Evolutionary conservation across 2,113 vertebrate genomes (phyloP), one percentile per base, ranked within the genome.

Genomic region (Mobula hypostoma): DNA sequence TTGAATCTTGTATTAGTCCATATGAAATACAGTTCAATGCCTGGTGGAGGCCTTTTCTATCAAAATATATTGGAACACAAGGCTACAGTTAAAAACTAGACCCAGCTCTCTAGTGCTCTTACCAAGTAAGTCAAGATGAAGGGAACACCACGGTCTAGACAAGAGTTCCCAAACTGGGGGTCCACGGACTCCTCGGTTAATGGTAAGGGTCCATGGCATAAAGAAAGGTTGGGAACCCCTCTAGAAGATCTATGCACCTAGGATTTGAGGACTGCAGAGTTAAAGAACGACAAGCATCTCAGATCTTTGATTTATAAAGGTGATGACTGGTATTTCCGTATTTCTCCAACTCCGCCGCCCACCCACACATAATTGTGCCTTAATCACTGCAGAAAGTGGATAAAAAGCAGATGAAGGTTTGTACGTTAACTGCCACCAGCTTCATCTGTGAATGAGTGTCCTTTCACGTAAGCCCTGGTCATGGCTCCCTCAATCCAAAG

Each of bases 341-440:
- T 48, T 74, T 24, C n/a, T 58, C 58, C 58, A 24, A 1, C 83
- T 7, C 29, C 11, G 0, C 32, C 29, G 48, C 32, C 21, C 29
- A 14, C 36, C 14, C 12, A 21, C 68, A 48, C 48, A 74, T 74
- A 93, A 74, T 74, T 93, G 68, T 76, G 91, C 91, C 91, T 74
- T 74, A 56, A 74, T 93, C 70, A 40, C 74, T 72, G 72, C 91
- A 76, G 36, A 93, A 93, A 56, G 3, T 93, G 40, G 56, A 74
- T 74, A 93, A 74, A 92, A 92, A 93, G 91, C 91, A 93, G 91
- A 76, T 76, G 91, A 74, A 93, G 91, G 40, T 68, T 56, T 93
- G 63, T 66, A 91, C 61, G 36, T 70, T 70, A 91, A 91, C 63
- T 91, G 91, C 3, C 91, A 5, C 40, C 68, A 74, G 29, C 91